Percentiles rank a stretch among this genome's conserved stretches.
Conservation (phyloP, 2,113 vertebrate genomes). For the Myotis lucifugus region DNA sequence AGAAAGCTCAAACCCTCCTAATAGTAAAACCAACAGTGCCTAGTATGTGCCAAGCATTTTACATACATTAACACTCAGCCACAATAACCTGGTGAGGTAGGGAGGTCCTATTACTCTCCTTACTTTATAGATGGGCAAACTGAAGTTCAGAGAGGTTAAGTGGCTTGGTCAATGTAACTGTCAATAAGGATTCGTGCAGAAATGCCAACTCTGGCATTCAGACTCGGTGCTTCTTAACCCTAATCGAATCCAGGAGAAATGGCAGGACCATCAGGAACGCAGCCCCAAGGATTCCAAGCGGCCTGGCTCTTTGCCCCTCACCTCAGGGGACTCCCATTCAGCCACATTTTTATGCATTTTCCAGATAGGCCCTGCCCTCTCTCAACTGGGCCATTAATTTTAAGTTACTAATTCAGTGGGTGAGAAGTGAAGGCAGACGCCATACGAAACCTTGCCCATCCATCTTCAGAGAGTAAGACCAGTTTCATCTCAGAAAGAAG, state of each 20-base stretch:
- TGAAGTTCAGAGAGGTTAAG: not conserved
- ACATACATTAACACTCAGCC: fast-evolving
- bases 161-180: not conserved
- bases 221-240: not conserved
- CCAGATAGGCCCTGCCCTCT: slow-evolving; percentile 1
- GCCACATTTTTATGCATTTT: slow-evolving; percentile 14
- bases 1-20: not conserved
- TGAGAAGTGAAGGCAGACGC: not conserved
- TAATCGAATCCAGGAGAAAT: not conserved
- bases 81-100: not conserved
- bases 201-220: not conserved
- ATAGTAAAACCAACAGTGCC: not conserved
- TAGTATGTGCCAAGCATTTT: not conserved
- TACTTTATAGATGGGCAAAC: not conserved
- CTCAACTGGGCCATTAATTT: not conserved
- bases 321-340: not conserved
- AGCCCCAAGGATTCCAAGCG: not conserved
- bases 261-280: not conserved
- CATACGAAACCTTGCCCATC: not conserved
- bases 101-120: not conserved
- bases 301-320: not conserved
- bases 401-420: not conserved
- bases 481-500: not conserved
- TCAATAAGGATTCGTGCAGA: not conserved
- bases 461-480: not conserved